Conservation (phyloP, 2,113 vertebrate species). For the Carlito syrichta region DNA sequence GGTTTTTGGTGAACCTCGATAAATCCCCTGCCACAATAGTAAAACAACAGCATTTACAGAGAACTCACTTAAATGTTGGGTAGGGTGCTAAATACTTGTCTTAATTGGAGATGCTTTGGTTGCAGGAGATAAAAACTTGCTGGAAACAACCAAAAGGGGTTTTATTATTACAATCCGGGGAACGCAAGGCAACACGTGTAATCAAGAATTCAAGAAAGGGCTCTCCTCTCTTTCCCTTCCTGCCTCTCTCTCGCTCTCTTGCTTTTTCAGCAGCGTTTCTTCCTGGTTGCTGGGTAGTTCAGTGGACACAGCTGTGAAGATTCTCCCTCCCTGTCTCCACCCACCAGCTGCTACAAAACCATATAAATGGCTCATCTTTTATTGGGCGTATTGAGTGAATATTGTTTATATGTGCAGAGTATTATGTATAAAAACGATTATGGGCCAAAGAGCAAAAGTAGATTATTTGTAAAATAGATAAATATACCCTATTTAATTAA, state of each 20-base stretch:
- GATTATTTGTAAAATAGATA: neutral
- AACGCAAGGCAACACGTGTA: neutral
- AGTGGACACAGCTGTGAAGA: neutral
- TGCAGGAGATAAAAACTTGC: neutral
- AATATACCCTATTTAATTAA: conserved; percentile 8
- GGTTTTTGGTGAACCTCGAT: neutral
- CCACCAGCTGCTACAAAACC: neutral
- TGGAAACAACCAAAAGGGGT: neutral
- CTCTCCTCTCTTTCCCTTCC: neutral
- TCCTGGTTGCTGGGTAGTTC: neutral
- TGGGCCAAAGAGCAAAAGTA: neutral
- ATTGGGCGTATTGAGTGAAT: neutral
- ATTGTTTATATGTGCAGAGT: neutral
- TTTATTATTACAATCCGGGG: neutral
- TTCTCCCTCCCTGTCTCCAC: neutral
- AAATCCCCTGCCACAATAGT: neutral
- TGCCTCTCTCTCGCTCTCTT: neutral
- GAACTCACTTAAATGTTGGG: neutral
- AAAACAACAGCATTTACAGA: neutral
- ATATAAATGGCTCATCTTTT: neutral
- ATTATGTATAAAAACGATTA: neutral
- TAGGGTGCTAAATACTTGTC: neutral
- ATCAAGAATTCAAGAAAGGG: neutral
- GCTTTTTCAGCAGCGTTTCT: neutral
- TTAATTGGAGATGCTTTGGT: neutral